Evolutionary conservation across 2,113 vertebrate species (phyloP), one percentile per base, ranked within the genome.

Genomic region (Crotalus horridus): DNA sequence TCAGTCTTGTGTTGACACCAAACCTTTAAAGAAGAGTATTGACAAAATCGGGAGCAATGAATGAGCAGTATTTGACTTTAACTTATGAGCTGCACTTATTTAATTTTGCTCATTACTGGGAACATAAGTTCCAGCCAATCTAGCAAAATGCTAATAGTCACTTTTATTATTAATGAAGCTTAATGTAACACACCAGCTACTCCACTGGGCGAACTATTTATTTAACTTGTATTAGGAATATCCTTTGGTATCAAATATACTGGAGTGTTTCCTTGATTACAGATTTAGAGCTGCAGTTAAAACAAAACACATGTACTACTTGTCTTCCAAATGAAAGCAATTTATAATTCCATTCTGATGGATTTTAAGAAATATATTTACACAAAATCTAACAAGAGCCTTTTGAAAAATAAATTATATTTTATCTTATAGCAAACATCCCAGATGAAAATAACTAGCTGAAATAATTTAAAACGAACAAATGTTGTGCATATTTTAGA

Each of bases 1-100:
- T 98, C 98, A 98, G 97, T 95, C 95, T 97, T 91, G 95, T 95
- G 93, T 96, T 95, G 96, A 96, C 97, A 96, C 97, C 96, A 96
- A 96, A 97, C 96, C 97, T 98, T 97, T 97, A 96, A 96, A 95
- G 97, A 95, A 26, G 97, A 96, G 92, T 98, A 99, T 98, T 96
- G 99, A 99, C 97, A 95, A 97, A 96, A 96, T 96, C 96, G 93
- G 95, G 93, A 96, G 97, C 97, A 97, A 94, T 97, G 96, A 98
- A 95, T 97, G 98, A 98, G 97, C 98, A 97, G 97, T 97, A 97
- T 98, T 98, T 97, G 98, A 98, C 98, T 98, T 97, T 93, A 98
- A 98, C 97, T 98, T 98, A 98, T 93, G 97, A 98, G 97, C 97
- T 98, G 96, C 97, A 95, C 96, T 97, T 98, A 98, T 97, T 98